A percentile compares a stretch with the other conserved stretches of the same genome.
Conservation (phyloP, 2,797 vertebrate genomes). For the Diplodus puntazzo region DNA sequence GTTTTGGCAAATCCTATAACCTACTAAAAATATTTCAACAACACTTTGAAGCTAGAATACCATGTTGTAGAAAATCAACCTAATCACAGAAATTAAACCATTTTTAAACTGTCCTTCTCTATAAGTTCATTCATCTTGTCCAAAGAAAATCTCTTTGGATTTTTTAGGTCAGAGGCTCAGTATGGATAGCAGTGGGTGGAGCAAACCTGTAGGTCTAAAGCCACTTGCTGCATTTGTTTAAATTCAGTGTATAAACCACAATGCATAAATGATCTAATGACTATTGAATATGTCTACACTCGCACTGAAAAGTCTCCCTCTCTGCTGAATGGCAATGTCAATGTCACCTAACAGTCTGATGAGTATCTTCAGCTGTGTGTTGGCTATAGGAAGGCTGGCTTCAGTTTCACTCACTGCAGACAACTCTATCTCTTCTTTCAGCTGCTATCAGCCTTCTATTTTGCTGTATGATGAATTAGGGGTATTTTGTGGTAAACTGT, state of each 20-base stretch:
- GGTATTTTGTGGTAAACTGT: constrained; percentile 82
- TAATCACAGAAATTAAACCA: too few species aligned
- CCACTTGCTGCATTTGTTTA: constrained; percentile 16
- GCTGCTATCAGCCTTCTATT: constrained; percentile 82
- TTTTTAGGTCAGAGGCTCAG: background rate
- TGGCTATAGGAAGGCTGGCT: constrained; percentile 59
- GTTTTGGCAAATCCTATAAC: too few species aligned
- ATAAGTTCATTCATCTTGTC: too few species aligned
- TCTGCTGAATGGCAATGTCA: constrained; percentile 60
- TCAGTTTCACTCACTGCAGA: constrained; percentile 60
- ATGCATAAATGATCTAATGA: constrained; percentile 5
- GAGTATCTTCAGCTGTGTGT: constrained; percentile 72
- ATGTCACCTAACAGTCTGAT: constrained; percentile 73
- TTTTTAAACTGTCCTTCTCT: too few species aligned
- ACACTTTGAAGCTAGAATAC: too few species aligned
- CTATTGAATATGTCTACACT: constrained; percentile 8
- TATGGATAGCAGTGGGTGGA: background rate
- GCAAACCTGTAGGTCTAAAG: background rate
- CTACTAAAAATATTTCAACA: too few species aligned
- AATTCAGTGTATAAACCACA: background rate
- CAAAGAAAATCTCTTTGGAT: background rate
- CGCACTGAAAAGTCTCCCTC: background rate
- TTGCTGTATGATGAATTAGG: constrained; percentile 87
- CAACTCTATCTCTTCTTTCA: constrained; percentile 78
- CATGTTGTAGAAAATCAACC: too few species aligned